phyloP scores from a whole-genome alignment of 2,113 vertebrate species.

The Nerophis ophidion region DNA sequence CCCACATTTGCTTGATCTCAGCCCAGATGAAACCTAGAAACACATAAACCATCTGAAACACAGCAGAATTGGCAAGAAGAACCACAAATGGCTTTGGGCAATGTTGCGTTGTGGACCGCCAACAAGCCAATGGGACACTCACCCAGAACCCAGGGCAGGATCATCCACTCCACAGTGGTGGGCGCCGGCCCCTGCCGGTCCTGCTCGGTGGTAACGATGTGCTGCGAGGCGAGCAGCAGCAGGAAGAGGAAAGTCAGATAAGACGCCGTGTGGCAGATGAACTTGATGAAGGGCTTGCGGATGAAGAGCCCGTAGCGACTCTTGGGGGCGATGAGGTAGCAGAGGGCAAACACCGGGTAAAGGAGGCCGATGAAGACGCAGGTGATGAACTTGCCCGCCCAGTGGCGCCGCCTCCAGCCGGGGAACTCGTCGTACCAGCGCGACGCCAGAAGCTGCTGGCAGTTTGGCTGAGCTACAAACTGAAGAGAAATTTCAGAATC shows the following conservation, averaged over 20 bases:
- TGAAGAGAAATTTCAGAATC: constrained; percentile 39
- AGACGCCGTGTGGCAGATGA: constrained; percentile 97
- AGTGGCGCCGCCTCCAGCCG: constrained; percentile 94
- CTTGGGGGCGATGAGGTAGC: constrained; percentile 91
- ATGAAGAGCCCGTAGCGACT: constrained; percentile 96
- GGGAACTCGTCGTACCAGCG: constrained; percentile 97
- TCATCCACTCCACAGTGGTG: constrained; percentile 98
- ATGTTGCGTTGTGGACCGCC: neutral
- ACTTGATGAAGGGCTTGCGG: constrained; percentile 99
- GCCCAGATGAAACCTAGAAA: constrained; percentile 95
- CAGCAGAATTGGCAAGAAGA: too few relatives aligned
- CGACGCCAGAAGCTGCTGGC: constrained; percentile 94
- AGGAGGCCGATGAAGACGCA: constrained; percentile 94
- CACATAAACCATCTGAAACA: neutral
- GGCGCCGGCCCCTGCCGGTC: constrained; percentile 87
- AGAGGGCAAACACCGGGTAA: constrained; percentile 87
- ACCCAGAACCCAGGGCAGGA: constrained; percentile 96
- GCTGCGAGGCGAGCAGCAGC: constrained; percentile 95
- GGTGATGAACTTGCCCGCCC: constrained; percentile 92
- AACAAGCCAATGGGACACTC: constrained; percentile 32
- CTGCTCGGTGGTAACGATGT: constrained; percentile 85
- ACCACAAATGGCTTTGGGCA: neutral
- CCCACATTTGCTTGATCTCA: constrained; percentile 99
- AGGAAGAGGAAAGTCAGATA: constrained; percentile 98
- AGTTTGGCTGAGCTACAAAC: constrained; percentile 99